Evolutionary conservation across 2,113 vertebrate genomes (phyloP).

Genomic region (Tupaia tana): DNA sequence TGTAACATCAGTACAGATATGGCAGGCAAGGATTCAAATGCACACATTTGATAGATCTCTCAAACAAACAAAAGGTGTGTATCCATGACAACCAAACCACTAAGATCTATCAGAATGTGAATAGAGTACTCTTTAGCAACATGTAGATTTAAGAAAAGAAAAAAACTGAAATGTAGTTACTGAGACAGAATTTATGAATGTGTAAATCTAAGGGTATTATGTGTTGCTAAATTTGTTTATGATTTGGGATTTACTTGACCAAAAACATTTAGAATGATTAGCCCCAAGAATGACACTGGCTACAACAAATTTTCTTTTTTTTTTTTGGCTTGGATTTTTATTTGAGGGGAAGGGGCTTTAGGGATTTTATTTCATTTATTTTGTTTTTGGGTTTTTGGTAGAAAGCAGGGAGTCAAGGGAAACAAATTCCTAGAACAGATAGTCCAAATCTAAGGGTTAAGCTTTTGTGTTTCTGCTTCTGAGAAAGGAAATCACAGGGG

Average conservation of each 20-base stretch:
- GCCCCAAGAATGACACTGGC: background rate
- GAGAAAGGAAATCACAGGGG: background rate
- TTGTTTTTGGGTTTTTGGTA: background rate
- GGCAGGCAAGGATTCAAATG: constrained; percentile 74
- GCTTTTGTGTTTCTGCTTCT: background rate
- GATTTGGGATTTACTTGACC: background rate
- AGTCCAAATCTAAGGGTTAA: background rate
- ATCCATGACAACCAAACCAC: constrained; percentile 87
- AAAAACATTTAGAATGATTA: background rate
- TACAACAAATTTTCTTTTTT: background rate
- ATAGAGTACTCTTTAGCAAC: constrained; percentile 76
- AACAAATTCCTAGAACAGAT: background rate
- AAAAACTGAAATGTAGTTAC: constrained; percentile 38
- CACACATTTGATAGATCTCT: constrained; percentile 73
- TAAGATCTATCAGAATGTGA: constrained; percentile 61
- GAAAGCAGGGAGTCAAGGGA: background rate
- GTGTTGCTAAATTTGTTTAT: background rate
- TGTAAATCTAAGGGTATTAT: constrained; percentile 4
- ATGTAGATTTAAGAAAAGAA: constrained; percentile 51
- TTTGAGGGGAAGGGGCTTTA: background rate
- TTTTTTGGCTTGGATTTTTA: constrained; percentile 19
- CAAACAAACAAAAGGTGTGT: constrained; percentile 84
- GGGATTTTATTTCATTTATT: background rate
- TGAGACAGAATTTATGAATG: constrained; percentile 61
- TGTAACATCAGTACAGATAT: constrained; percentile 65